Base-by-base conservation (phyloP, 2,113 vertebrate species). In the Syngnathus scovelli region DNA sequence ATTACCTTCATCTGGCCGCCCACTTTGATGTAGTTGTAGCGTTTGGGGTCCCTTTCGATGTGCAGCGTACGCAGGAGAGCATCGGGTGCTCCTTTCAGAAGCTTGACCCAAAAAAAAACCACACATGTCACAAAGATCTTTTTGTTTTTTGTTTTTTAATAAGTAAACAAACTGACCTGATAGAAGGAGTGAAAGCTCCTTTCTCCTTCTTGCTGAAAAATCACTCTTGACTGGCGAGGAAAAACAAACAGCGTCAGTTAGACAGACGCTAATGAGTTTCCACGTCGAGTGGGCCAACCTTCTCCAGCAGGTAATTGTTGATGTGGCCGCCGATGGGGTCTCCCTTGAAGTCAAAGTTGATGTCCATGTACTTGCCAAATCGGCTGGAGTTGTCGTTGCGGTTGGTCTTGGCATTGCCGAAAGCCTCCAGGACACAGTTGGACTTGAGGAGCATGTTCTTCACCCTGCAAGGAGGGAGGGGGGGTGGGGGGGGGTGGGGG, bases 321-420 rank as follows among this genome's bases (percentile, higher is more conserved):
- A 99, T 99, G 83, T 99, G 97, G 18, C 97, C 97, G 7, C 97
- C 97, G 67, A 98, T 98, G 0, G 97, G 97, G 69, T 99, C 96
- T 1, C 97, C 97, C 77, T 99, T 99, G 82, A 99, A 99, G 84
- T 99, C 96, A 68, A 99, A 99, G 89, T 99, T 99, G 90, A 99
- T 99, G 85, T 99, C 97, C 97, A 99, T 99, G 70, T 99, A 99
- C 44, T 99, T 99, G 19, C 97, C 97, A 64, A 99, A 99, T 33
- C 97, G 93, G 88, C 96, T 98, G 86, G 97, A 99, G 76, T 99
- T 99, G 90, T 99, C 97, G 0, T 99, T 99, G 52, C 96, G 95
- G 88, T 94, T 99, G 56, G 97, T 99, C 85, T 97, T 98, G 89
- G 97, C 97, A 0, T 99, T 99, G 56, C 97, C 96, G 52, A 99